phyloP scores from a whole-genome alignment of 2,797 vertebrate genomes.

The Scyliorhinus canicula region DNA sequence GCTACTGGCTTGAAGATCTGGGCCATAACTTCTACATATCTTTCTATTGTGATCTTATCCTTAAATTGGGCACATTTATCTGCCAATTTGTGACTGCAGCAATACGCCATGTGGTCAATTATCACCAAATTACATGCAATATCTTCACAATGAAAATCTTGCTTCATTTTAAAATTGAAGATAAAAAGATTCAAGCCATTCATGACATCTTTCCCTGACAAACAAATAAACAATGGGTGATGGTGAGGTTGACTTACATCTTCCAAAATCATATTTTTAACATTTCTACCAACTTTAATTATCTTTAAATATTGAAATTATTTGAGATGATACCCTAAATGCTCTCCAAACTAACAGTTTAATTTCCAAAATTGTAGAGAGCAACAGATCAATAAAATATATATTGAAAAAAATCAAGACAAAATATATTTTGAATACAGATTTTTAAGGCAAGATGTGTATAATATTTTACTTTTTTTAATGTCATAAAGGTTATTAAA shows the following conservation, averaged over 20 bases:
- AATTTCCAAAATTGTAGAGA: neutral
- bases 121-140: neutral
- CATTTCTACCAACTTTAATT: too few species aligned
- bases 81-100: neutral
- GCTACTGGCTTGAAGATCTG: too few species aligned
- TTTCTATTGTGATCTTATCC: neutral
- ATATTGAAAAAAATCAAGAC: neutral
- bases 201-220: neutral
- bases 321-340: too few species aligned
- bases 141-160: neutral
- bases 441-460: neutral
- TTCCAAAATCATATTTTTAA: too few species aligned
- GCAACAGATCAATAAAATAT: neutral
- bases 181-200: neutral
- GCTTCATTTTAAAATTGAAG: neutral
- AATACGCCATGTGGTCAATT: neutral
- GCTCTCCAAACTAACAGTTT: neutral
- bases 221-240: neutral
- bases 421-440: neutral
- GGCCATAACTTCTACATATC: neutral
- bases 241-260: too few species aligned
- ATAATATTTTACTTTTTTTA: neutral
- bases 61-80: neutral
- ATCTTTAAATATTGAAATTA: too few species aligned
- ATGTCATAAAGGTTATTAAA: neutral